Evolutionary conservation across 2,888 invertebrate species (phyloP), one percentile per base, ranked within the genome.

Genomic region (Atherix ibis): DNA sequence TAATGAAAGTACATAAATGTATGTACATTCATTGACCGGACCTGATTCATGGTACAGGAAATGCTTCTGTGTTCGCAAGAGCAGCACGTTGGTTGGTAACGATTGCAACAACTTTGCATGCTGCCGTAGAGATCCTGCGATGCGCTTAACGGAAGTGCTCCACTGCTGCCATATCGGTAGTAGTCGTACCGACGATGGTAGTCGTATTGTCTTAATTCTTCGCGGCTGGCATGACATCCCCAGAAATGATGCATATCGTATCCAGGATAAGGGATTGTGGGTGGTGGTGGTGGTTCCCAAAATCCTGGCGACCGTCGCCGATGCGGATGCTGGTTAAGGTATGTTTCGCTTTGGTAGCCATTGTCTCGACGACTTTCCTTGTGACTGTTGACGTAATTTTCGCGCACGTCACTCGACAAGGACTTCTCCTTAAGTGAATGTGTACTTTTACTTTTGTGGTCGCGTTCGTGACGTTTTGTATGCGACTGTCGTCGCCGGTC

Each of bases 401-500:
- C 38, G 22, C 39, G 38, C 5, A 32, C 19, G 14, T 42, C 40
- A 24, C 33, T 38, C 10, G 30, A 64, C 41, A 64, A 65, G 45
- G 62, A 63, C 27, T 66, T 66, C 29, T 67, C 67, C 42, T 66
- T 65, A n/a, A 59, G 51, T 28, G 70, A 63, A 50, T 71, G 56
- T 18, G 72, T 68, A 5, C 74, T 75, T 43, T 70, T 64, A 34
- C 71, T 67, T 53, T 74, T 75, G 34, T 70, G 70, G 49, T 76
- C 76, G 26, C 76, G 63, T 43, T 75, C 74, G 40, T 65, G 65
- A 25, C 72, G 64, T 44, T 66, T 65, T 19, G 64, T 57, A 26
- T 58, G 50, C 29, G 47, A 51, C 27, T 68, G 64, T 29, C 70
- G 60, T 37, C 70, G 61, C 40, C 73, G 65, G 45, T 74, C 67